These are phyloP conservation scores for Chloroceryle aenea DNA, from an alignment of 2,113 vertebrate species.

Conservation along the genomic window DNA sequence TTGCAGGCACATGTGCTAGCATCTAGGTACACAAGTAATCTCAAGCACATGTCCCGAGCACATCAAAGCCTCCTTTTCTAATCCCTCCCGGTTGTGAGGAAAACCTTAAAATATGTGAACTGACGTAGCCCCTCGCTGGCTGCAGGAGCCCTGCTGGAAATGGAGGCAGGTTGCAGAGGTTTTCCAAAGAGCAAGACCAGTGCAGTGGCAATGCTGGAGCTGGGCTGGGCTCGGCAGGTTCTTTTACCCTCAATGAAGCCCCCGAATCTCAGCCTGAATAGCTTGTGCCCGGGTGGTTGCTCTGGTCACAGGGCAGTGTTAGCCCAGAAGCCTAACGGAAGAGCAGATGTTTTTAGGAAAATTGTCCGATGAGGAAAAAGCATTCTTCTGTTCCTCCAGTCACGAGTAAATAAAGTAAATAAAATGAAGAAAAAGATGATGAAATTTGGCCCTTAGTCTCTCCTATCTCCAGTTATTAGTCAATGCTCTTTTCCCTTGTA, in stretches of 20 bases:
- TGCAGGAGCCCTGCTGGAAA: not conserved
- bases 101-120: slow-evolving; percentile 23
- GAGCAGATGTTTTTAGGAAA: not conserved
- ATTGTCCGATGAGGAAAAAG: not conserved
- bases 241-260: not conserved
- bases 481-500: not conserved
- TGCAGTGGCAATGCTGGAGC: not conserved
- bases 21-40: slow-evolving; percentile 28
- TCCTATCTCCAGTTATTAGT: not conserved
- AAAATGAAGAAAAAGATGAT: not conserved
- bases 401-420: not conserved
- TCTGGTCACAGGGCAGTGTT: not conserved
- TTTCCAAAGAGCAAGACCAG: not conserved
- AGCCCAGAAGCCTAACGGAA: not conserved
- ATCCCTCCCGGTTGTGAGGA: slow-evolving; percentile 2
- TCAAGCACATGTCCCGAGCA: slow-evolving; percentile 14
- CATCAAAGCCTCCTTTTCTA: slow-evolving; percentile 37
- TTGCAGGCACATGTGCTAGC: slow-evolving; percentile 9
- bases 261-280: not conserved
- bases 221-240: not conserved
- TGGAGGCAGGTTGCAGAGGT: not conserved
- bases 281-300: not conserved
- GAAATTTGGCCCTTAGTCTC: not conserved
- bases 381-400: not conserved
- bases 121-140: not conserved